Conservation (phyloP, 2,797 vertebrate species). For the Odontamblyopus rebecca region DNA sequence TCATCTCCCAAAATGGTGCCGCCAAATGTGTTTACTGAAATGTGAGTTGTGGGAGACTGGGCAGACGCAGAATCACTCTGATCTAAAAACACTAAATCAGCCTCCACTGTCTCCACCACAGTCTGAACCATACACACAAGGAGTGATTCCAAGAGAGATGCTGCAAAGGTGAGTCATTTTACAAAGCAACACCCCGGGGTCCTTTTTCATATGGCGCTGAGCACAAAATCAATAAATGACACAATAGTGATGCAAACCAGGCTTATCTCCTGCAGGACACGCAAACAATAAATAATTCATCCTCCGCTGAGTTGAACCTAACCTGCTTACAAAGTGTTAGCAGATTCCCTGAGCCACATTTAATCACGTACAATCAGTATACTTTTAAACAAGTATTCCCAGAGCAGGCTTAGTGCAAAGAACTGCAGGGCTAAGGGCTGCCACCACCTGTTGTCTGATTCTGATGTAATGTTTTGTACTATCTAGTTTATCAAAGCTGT, state of each 20-base stretch:
- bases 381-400: background rate
- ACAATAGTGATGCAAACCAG: constrained; percentile 38
- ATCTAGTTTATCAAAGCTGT: background rate
- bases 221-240: constrained; percentile 34
- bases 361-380: constrained; percentile 4
- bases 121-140: too few species aligned
- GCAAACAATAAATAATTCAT: constrained; percentile 36
- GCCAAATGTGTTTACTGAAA: background rate
- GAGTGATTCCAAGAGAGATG: constrained; percentile 1
- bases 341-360: constrained; percentile 8
- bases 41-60: background rate
- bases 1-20: background rate
- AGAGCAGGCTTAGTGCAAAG: background rate
- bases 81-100: constrained; percentile 1
- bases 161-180: constrained; percentile 29
- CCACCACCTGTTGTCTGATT: constrained; percentile 54
- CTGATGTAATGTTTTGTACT: background rate
- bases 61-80: background rate
- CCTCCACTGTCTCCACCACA: background rate
- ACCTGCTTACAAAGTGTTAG: constrained; percentile 12
- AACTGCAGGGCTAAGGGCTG: background rate
- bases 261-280: constrained; percentile 6
- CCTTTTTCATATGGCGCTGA: constrained; percentile 16
- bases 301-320: constrained; percentile 19
- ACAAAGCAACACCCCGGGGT: constrained; percentile 20